A percentile compares a stretch with the other conserved stretches of the same genome.
Conservation (phyloP, 1,140 invertebrate genomes). For the Cyrtorhinus lividipennis region DNA sequence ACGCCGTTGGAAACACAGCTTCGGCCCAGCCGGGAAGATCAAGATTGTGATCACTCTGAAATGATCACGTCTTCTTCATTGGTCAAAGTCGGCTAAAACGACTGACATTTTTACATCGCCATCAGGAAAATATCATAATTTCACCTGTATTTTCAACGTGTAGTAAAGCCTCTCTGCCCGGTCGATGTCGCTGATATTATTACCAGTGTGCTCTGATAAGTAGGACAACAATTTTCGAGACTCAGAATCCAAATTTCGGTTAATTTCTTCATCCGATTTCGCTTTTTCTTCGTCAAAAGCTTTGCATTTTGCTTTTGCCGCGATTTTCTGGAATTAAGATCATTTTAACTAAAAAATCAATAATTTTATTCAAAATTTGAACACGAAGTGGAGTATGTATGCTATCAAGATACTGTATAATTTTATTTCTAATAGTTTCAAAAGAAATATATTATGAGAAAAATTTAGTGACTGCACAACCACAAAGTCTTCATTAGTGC, state of each 20-base stretch:
- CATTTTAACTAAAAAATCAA: too few relatives aligned
- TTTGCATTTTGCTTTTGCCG: slow-evolving; percentile 45
- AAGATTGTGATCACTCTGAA: slow-evolving; percentile 41
- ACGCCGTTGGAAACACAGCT: slow-evolving; percentile 48
- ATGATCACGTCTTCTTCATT: slow-evolving; percentile 6
- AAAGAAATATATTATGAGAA: too few relatives aligned
- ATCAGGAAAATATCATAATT: not conserved
- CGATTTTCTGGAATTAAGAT: slow-evolving; percentile 40
- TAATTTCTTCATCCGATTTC: slow-evolving; percentile 37
- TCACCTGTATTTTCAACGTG: slow-evolving; percentile 49
- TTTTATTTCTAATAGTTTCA: too few relatives aligned
- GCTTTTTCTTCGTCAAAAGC: slow-evolving; percentile 37
- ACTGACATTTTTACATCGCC: not conserved
- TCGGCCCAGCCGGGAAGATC: slow-evolving; percentile 56
- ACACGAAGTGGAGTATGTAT: too few relatives aligned
- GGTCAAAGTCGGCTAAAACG: slow-evolving; percentile 7
- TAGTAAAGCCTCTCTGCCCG: slow-evolving; percentile 58
- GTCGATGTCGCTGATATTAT: slow-evolving; percentile 43
- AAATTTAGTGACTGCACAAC: too few relatives aligned
- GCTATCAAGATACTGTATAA: too few relatives aligned
- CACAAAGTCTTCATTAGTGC: too few relatives aligned
- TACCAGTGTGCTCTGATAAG: slow-evolving; percentile 46
- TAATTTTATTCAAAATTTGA: too few relatives aligned
- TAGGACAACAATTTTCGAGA: slow-evolving; percentile 44
- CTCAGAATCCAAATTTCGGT: slow-evolving; percentile 37